Evolutionary conservation across 1,140 invertebrate species (phyloP).

Genomic region (Drosophila kanapiae): DNA sequence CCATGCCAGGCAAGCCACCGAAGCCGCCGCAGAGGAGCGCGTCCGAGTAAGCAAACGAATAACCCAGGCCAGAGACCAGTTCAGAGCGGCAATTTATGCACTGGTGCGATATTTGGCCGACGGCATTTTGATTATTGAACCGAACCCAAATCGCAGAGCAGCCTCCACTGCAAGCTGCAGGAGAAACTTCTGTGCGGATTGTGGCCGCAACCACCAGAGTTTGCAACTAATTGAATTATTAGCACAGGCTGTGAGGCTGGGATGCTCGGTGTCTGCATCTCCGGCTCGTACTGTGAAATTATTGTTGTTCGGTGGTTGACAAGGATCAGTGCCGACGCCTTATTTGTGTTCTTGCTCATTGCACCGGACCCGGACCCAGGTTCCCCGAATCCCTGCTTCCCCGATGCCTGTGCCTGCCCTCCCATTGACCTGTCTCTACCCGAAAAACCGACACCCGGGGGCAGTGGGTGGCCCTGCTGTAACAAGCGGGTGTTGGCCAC

Average conservation of each 20-base stretch:
- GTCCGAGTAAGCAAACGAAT: conserved; percentile 9
- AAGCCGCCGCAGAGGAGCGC: conserved; percentile 2
- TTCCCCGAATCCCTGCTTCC: conserved; percentile 20
- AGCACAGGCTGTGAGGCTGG: conserved; percentile 47
- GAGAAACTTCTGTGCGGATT: conserved; percentile 45
- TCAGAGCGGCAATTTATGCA: conserved; percentile 61
- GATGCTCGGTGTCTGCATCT: conserved; percentile 26
- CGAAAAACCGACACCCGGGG: conserved; percentile 51
- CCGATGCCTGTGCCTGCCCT: conserved; percentile 6
- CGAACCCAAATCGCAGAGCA: conserved; percentile 30
- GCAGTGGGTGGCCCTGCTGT: conserved; percentile 61
- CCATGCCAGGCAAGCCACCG: conserved; percentile 34
- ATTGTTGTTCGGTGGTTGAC: conserved; percentile 79
- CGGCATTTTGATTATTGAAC: conserved; percentile 75
- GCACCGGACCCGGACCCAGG: conserved; percentile 46
- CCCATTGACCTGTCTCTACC: conserved; percentile 36
- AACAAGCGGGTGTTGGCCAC: conserved; percentile 71
- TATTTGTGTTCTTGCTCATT: conserved; percentile 80
- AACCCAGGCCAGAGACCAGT: conserved; percentile 27
- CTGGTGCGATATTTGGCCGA: conserved; percentile 65
- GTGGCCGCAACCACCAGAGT: conserved; percentile 49
- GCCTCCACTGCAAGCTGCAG: conserved; percentile 28
- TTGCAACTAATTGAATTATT: conserved; percentile 83
- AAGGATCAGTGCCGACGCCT: conserved; percentile 81
- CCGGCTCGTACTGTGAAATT: conserved; percentile 57